Evolutionary conservation across 37 sponge, comb jelly and placozoan genomes (phyloP).

Genomic region (Spongilla lacustris): DNA sequence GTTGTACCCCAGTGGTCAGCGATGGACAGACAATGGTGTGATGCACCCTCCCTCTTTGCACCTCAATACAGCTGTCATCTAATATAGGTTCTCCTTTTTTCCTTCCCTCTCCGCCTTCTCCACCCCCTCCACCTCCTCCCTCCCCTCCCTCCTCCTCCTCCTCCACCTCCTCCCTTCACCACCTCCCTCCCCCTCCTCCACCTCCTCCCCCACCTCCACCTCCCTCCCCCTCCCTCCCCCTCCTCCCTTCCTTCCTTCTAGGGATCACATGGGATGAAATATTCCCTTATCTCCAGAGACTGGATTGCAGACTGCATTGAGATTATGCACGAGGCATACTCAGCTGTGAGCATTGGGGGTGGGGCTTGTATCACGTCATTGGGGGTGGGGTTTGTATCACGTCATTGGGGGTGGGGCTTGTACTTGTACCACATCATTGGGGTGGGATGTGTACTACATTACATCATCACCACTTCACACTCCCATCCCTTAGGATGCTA

Average conservation of each 20-base stretch:
- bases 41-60: neutral
- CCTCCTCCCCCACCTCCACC: too few relatives aligned
- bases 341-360: constrained; percentile 46
- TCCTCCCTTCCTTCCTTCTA: neutral
- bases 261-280: constrained; percentile 71
- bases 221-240: too few relatives aligned
- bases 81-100: neutral
- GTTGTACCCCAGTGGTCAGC: constrained; percentile 77
- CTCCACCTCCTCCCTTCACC: neutral
- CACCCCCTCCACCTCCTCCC: too few relatives aligned
- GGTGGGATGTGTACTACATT: too few relatives aligned
- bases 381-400: too few relatives aligned
- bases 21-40: constrained; percentile 74
- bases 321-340: constrained; percentile 76
- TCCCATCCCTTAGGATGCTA: constrained; percentile 49
- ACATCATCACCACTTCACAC: neutral
- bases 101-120: too few relatives aligned
- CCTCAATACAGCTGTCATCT: neutral
- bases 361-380: too few relatives aligned
- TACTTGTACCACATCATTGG: too few relatives aligned
- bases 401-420: neutral
- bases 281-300: constrained; percentile 80
- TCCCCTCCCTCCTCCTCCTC: neutral
- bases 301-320: constrained; percentile 83
- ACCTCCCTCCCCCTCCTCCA: too few relatives aligned